Base-by-base conservation (phyloP, 2,888 invertebrate species). In the Patella pellucida region DNA sequence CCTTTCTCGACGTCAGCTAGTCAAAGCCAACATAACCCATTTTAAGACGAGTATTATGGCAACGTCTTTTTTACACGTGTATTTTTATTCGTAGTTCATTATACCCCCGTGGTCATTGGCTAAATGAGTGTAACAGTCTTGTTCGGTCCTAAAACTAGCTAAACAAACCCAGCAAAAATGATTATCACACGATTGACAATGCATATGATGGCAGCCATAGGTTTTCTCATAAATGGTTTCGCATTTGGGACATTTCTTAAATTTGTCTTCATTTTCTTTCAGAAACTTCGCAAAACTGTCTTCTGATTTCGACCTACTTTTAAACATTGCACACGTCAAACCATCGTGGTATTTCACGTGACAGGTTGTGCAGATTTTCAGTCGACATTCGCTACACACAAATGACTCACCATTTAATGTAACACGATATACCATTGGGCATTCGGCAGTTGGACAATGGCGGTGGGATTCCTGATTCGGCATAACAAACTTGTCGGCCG, bases 111-210 rank as follows among this genome's bases (percentile, higher is more conserved):
- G 86, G 3, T 23, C 62, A 19, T 51, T 68, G 0, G 4, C 5
- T 52, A 87, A 76, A 75, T 89, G 89, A 11, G 79, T 82, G 72
- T 88, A 88, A 56, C 86, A 87, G 4, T 75, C 76, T 7, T 52
- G n/a, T 7, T 71, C 69, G 50, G 73, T 62, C 1, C 9, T 7
- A 70, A 84, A 88, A 12, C 74, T 77, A 31, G 75, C 68, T 68
- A 85, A 76, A 75, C 89, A 89, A 1, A 79, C 50, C 89, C 89
- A 89, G 74, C 89, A 89, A 50, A 89, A 85, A 76, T 85, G 82
- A 0, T 75, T 72, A 4, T 78, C 77, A 81, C 89, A 89, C 5
- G 71, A 70, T 12, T 12, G 19, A 74, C 89, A 89, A 11, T 56
- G 50, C 84, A 89, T 84, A 50, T 86, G 86, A 56, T 87, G 81